phyloP scores from a whole-genome alignment of 2,797 vertebrate species.

The Pipistrellus pipistrellus region DNA sequence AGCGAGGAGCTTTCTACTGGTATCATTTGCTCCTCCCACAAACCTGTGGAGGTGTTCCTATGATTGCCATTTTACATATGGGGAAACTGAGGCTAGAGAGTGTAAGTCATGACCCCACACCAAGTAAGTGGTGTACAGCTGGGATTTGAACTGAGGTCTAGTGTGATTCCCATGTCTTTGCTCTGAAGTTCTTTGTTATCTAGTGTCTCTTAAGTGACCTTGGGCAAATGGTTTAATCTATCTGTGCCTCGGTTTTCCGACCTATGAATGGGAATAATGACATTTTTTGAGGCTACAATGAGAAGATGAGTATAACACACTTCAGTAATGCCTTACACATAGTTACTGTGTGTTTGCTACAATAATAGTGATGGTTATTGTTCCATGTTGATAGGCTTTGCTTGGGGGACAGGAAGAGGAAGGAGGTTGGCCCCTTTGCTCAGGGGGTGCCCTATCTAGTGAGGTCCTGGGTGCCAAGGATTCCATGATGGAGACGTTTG shows the following conservation, averaged over 20 bases:
- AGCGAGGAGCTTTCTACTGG: background rate
- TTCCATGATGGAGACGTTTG: background rate
- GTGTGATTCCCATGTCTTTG: background rate
- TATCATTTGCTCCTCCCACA: background rate
- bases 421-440: background rate
- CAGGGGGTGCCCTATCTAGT: background rate
- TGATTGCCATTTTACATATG: background rate
- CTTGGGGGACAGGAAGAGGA: background rate
- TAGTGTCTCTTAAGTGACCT: conserved; percentile 6
- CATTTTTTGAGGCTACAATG: background rate
- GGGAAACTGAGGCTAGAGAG: background rate
- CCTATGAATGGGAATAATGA: background rate
- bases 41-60: background rate
- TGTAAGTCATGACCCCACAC: background rate
- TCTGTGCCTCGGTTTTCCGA: background rate
- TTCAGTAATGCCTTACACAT: background rate
- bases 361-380: background rate
- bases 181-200: background rate
- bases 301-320: background rate
- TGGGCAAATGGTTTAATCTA: background rate
- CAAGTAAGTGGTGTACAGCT: background rate
- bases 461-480: background rate
- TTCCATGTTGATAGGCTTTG: background rate
- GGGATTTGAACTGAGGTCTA: background rate
- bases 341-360: background rate